phyloP scores from a whole-genome alignment of 2,888 invertebrate genomes.

The Scaptomyza tumidula region DNA sequence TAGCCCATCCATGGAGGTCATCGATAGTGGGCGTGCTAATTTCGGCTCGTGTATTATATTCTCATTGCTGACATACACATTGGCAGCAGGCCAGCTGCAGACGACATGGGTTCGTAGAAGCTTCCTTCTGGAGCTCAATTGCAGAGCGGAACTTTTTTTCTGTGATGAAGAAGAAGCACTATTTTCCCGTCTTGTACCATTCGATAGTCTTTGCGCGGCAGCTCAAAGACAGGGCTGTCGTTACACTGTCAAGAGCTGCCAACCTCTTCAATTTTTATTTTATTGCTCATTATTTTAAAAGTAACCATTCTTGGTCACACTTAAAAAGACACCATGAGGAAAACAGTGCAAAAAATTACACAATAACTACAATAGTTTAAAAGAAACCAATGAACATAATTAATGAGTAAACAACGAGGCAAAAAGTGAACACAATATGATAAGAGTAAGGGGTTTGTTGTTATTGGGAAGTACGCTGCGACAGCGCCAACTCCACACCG shows the following conservation, averaged over 20 bases:
- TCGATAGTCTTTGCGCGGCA: too few relatives aligned
- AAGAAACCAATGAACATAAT: conserved; percentile 15
- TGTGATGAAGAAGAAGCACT: too few relatives aligned
- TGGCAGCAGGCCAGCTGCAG: too few relatives aligned
- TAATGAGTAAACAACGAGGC: not conserved
- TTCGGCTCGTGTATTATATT: too few relatives aligned
- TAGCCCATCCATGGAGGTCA: too few relatives aligned
- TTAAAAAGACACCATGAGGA: not conserved
- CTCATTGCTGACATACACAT: too few relatives aligned
- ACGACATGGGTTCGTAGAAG: too few relatives aligned
- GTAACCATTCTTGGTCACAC: conserved; percentile 25
- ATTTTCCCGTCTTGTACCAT: too few relatives aligned
- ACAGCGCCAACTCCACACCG: conserved; percentile 54
- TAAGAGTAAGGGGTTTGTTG: conserved; percentile 34
- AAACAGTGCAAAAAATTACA: conserved; percentile 41
- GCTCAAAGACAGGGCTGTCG: not conserved
- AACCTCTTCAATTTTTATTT: too few relatives aligned
- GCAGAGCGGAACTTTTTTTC: too few relatives aligned
- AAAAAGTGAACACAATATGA: conserved; percentile 33
- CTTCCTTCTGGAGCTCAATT: too few relatives aligned
- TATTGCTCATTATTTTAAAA: not conserved
- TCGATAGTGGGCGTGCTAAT: too few relatives aligned
- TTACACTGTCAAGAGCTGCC: not conserved
- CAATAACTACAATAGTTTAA: conserved; percentile 31
- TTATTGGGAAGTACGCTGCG: conserved; percentile 26